phyloP scores from a whole-genome alignment of 2,888 invertebrate species.

The Dascillus cervinus region DNA sequence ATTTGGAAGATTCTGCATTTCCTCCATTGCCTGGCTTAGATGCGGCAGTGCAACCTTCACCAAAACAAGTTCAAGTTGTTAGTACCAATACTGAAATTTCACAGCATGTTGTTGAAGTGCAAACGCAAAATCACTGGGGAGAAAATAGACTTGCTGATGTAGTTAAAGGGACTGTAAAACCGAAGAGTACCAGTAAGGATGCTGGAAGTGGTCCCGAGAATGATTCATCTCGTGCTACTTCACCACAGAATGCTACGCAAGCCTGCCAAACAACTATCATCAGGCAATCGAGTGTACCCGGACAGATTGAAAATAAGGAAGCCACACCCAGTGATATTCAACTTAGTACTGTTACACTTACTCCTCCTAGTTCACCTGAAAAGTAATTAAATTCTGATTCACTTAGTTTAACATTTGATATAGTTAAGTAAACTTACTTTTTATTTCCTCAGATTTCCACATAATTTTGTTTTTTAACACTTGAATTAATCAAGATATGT shows the following conservation, averaged over 20 bases:
- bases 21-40: conserved; percentile 77
- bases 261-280: conserved; percentile 16
- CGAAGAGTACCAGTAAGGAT: conserved; percentile 41
- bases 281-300: conserved; percentile 15
- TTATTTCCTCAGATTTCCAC: too few relatives aligned
- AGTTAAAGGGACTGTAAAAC: conserved; percentile 64
- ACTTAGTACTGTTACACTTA: conserved; percentile 44
- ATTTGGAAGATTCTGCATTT: conserved; percentile 70
- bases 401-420: not conserved
- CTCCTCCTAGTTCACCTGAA: conserved; percentile 56
- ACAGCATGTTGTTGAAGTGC: conserved; percentile 23
- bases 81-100: conserved; percentile 30
- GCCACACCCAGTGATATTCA: conserved; percentile 31
- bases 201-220: conserved; percentile 32
- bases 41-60: conserved; percentile 10
- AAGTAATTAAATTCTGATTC: conserved; percentile 47
- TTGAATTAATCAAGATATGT: too few relatives aligned
- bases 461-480: too few relatives aligned
- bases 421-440: conserved; percentile 1
- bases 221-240: conserved; percentile 33
- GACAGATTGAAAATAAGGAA: conserved; percentile 30
- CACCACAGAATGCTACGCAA: conserved; percentile 27
- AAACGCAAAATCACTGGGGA: conserved; percentile 41
- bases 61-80: conserved; percentile 24
- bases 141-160: conserved; percentile 66